These are phyloP conservation scores for Dicrostonyx torquatus DNA, from an alignment of 2,797 vertebrate species.

Conservation along the genomic window DNA sequence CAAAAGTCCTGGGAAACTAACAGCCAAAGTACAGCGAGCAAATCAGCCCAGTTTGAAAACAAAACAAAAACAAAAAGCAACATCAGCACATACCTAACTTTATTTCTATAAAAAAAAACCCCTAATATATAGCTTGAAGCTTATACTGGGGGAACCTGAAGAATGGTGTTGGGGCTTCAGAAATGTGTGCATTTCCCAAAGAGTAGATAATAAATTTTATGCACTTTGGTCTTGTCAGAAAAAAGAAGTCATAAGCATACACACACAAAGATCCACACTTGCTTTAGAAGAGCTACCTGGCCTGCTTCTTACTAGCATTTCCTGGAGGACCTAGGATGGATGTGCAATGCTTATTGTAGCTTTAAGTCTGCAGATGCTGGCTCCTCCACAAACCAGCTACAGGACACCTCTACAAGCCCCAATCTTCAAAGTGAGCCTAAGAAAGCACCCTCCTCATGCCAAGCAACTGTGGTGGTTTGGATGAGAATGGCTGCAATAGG, in stretches of 20 bases:
- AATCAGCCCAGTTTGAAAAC: too few species aligned
- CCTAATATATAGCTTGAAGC: accelerated
- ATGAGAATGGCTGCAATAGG: neutral
- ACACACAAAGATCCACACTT: neutral
- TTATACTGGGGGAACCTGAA: accelerated
- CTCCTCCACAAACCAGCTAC: neutral
- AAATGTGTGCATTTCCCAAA: neutral
- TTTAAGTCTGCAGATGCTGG: too few species aligned
- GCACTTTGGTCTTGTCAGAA: neutral
- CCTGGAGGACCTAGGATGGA: neutral
- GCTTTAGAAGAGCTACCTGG: neutral
- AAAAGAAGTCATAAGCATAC: neutral
- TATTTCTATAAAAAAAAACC: accelerated
- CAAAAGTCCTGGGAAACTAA: neutral
- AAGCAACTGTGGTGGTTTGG: neutral
- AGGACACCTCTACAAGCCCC: neutral
- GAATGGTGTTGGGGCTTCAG: accelerated
- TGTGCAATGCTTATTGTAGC: neutral
- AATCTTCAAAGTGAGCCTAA: accelerated
- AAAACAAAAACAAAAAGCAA: neutral
- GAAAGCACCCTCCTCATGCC: accelerated
- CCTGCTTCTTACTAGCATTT: neutral
- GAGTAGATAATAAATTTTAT: neutral
- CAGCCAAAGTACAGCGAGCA: too few species aligned
- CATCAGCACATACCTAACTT: accelerated